These are phyloP conservation scores for Carterocephalus palaemon DNA, from an alignment of 2,888 invertebrate species.

Conservation along the genomic window DNA sequence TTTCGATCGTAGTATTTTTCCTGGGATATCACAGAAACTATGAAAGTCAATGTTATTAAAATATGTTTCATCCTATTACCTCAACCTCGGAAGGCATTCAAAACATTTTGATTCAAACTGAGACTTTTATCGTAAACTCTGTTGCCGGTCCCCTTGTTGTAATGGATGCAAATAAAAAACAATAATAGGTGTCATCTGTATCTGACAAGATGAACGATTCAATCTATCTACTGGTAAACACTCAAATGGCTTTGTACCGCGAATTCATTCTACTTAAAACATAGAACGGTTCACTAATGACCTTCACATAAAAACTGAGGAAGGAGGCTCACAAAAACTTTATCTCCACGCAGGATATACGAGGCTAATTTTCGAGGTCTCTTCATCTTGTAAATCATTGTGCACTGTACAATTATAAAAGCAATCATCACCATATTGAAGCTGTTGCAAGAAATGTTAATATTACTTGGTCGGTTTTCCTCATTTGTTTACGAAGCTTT, in stretches of 20 bases:
- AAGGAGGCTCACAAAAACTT: slow-evolving; percentile 21
- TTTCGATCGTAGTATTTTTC: slow-evolving; percentile 48
- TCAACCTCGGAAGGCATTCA: background rate
- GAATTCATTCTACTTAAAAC: slow-evolving; percentile 52
- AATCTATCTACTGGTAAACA: slow-evolving; percentile 26
- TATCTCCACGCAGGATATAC: background rate
- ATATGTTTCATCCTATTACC: slow-evolving; percentile 29
- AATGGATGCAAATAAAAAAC: background rate
- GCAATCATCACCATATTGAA: too few species aligned
- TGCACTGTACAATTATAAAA: slow-evolving; percentile 1
- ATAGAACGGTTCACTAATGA: slow-evolving; percentile 32
- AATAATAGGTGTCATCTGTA: slow-evolving; percentile 9
- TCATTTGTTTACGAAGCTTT: too few species aligned
- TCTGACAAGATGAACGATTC: slow-evolving; percentile 6
- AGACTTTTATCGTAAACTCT: too few species aligned
- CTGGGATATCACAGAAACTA: slow-evolving; percentile 34
- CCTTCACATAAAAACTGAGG: slow-evolving; percentile 44
- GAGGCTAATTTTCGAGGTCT: slow-evolving; percentile 5
- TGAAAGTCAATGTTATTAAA: slow-evolving; percentile 31
- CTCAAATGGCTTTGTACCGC: slow-evolving; percentile 42
- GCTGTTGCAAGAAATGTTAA: too few species aligned
- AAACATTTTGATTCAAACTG: slow-evolving; percentile 1
- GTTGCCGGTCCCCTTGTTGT: too few species aligned
- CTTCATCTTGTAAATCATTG: background rate
- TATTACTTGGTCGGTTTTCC: too few species aligned